Conservation (phyloP, 1,140 invertebrate genomes). For the Drosophila aff. region DNA sequence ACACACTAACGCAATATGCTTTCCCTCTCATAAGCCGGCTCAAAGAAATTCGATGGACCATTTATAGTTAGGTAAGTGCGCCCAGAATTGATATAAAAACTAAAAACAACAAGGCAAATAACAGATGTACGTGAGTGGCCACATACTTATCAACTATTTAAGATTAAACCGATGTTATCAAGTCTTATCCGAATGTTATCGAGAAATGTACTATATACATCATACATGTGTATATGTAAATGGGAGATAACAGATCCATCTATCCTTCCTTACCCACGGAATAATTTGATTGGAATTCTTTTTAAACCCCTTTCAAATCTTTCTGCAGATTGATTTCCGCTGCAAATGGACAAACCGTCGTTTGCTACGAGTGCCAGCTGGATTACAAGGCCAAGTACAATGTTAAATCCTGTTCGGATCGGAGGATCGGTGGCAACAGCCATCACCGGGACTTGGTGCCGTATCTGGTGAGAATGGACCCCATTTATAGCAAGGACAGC, state of each 20-base stretch:
- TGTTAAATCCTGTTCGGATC: constrained; percentile 34
- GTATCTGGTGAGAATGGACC: constrained; percentile 48
- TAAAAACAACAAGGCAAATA: constrained; percentile 9
- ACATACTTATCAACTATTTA: constrained; percentile 39
- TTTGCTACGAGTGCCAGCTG: constrained; percentile 55
- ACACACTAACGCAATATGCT: not conserved
- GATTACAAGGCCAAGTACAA: constrained; percentile 48
- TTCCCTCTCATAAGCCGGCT: constrained; percentile 35
- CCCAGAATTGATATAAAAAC: not conserved
- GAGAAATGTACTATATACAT: constrained; percentile 29
- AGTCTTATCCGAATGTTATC: constrained; percentile 51
- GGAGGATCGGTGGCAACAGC: constrained; percentile 8
- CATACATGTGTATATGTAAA: constrained; percentile 16
- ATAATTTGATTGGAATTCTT: not conserved
- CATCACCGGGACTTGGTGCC: constrained; percentile 32
- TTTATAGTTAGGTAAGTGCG: constrained; percentile 48
- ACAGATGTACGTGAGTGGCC: constrained; percentile 24
- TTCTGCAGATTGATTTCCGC: constrained; percentile 46
- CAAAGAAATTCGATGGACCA: constrained; percentile 52
- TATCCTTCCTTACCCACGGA: not conserved
- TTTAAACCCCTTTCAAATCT: not conserved
- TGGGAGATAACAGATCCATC: constrained; percentile 33
- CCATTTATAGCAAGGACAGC: constrained; percentile 54
- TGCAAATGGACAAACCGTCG: constrained; percentile 45
- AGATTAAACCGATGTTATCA: constrained; percentile 45